A percentile compares a stretch with the other conserved stretches of the same genome.
These are phyloP conservation scores for Corydoras maculifer DNA, from an alignment of 2,113 vertebrate species.

Conservation along the genomic window DNA sequence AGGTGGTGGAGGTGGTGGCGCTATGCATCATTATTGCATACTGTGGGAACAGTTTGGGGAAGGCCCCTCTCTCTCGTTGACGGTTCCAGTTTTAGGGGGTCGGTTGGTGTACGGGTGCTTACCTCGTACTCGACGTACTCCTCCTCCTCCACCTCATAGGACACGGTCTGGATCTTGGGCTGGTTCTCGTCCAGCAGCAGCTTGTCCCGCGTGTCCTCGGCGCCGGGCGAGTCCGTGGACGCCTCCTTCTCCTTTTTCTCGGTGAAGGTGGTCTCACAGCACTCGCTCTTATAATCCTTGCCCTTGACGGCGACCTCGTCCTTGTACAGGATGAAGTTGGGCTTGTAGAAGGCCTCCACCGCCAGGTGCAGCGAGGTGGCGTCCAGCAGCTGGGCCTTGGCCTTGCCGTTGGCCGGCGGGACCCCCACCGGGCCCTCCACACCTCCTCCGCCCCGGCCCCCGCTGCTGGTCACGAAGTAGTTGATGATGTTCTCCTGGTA, in stretches of 20 bases:
- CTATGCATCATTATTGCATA: too few relatives aligned
- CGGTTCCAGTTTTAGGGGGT: too few relatives aligned
- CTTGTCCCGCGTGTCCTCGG: conserved; percentile 60
- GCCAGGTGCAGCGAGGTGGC: conserved; percentile 90
- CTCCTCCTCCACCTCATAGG: conserved; percentile 89
- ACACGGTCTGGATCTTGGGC: conserved; percentile 86
- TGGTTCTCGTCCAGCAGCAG: conserved; percentile 74
- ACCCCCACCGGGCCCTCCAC: conserved; percentile 49
- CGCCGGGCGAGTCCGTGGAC: conserved; percentile 46
- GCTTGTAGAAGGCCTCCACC: conserved; percentile 86
- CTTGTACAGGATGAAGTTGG: conserved; percentile 86
- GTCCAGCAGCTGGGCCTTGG: conserved; percentile 83
- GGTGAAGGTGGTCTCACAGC: conserved; percentile 89
- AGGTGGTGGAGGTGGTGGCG: too few relatives aligned
- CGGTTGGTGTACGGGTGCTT: conserved; percentile 28
- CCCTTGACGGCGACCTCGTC: conserved; percentile 75
- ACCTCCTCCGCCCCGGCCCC: conserved; percentile 37
- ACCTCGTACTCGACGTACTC: conserved; percentile 87
- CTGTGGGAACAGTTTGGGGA: too few relatives aligned
- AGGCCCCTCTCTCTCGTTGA: too few relatives aligned
- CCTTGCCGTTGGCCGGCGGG: conserved; percentile 57
- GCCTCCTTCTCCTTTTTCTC: conserved; percentile 74
- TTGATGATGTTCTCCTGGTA: conserved; percentile 91
- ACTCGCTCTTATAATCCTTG: conserved; percentile 84
- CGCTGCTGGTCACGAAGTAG: conserved; percentile 77